Base-by-base conservation (phyloP, 2,797 vertebrate species). In the Ctenopoma multispine region DNA sequence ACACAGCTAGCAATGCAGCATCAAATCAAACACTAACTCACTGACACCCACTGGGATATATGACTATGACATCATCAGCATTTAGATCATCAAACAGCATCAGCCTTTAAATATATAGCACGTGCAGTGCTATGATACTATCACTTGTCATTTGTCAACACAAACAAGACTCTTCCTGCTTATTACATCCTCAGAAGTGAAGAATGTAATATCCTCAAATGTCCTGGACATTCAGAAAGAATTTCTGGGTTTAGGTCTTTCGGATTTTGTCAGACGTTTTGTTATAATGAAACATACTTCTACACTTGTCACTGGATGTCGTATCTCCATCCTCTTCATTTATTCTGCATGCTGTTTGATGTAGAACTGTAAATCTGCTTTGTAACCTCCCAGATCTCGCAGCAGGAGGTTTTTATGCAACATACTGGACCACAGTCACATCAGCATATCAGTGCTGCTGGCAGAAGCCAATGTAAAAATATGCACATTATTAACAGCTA, bases 261-360 rank as follows among this genome's bases (percentile, higher is more conserved):
- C 17, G 61, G 10, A 50, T 7, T 31, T 41, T 49, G 29, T 58
- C 55, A 23, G 57, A 27, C 10, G 24, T 59, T 77, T 64, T 29
- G 24, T 48, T 14, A 51, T 2, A 13, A 44, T 51, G 1, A 68
- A 47, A 51, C 31, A 10, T 27, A 55, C 47, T 51, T 20, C 18
- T n/a, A 11, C 23, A 43, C 21, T 31, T 23, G 15, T 66, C 48
- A 23, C 10, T 3, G 18, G 24, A 40, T 38, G 17, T 80, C 76
- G 63, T 6, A 68, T 80, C 56, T 68, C 48, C 34, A 61, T 34
- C 44, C 10, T 64, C 17, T 50, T 38, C 15, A 67, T 56, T 29
- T 43, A n/a, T 63, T 29, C 57, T 59, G 27, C 46, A 44, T n/a
- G 27, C 49, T 49, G 36, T 11, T 17, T 63, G 56, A 46, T 60